Base-by-base conservation (phyloP, 2,888 invertebrate genomes). In the Callinectes sapidus region DNA sequence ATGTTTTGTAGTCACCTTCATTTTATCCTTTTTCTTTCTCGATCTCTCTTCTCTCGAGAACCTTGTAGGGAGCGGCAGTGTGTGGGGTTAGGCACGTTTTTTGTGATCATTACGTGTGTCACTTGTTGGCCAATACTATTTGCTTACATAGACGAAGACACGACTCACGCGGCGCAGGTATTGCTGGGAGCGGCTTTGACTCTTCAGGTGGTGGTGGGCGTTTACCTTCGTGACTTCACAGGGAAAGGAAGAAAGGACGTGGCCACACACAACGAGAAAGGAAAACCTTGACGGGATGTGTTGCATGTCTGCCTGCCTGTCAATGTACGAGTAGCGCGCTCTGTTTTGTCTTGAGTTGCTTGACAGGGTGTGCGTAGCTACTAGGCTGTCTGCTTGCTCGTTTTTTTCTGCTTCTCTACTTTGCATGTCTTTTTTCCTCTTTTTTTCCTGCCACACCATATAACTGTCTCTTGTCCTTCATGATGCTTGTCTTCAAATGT, bases 11-110 rank as follows among this genome's bases (percentile, higher is more conserved):
- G 32, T 81, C 32, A 81, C 81, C 81, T 81, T 35, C 35, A 81
- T 13, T 81, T 35, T 35, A 35, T 13, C 16, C 13, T 35, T 35
- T 81, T 48, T 48, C 10, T 48, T 5, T 48, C 48, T 48, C n/a
- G n/a, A n/a, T n/a, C n/a, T 10, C 8, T 10, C 10, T 48, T 48
- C 8, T 81, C 16, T 81, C 35, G 35, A 35, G 16, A 81, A 35
- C 81, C 81, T 81, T 81, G 81, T 48, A 32, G 81, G 81, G 81
- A 81, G 81, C 81, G 81, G 35, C 81, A 61, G 18, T 16, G 23
- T 16, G 48, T 42, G 48, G 48, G 81, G 32, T 16, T 18, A 18
- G 81, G 16, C 81, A 35, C 0, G 18, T 71, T 71, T 71, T 71
- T 48, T 71, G 28, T 71, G 1, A 23, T 71, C 28, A 71, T 71